Conservation (phyloP, 2,888 invertebrate species). For the Hyppa rectilinea region DNA sequence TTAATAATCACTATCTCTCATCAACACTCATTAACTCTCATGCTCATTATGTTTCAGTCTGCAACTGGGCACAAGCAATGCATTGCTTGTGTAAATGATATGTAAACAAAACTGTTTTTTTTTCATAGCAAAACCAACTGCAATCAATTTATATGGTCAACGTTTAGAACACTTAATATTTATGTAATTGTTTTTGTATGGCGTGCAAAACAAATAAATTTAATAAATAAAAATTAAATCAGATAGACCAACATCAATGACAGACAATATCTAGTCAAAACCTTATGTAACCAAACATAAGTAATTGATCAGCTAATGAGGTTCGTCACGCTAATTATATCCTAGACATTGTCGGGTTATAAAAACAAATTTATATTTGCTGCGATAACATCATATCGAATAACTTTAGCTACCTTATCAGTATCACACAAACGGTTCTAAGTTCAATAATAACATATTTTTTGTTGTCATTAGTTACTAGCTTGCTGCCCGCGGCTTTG, state of each 20-base stretch:
- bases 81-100: too few relatives aligned
- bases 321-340: conserved; percentile 29
- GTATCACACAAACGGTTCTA: conserved; percentile 61
- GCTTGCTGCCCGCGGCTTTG: too few relatives aligned
- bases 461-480: too few relatives aligned
- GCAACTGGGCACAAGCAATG: not conserved
- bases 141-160: too few relatives aligned
- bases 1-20: not conserved
- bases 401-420: conserved; percentile 59
- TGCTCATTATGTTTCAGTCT: not conserved
- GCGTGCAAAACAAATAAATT: too few relatives aligned
- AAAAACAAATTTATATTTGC: conserved; percentile 67
- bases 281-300: conserved; percentile 1
- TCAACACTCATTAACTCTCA: too few relatives aligned
- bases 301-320: conserved; percentile 20
- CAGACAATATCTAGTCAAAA: conserved; percentile 11
- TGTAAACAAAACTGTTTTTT: too few relatives aligned
- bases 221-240: too few relatives aligned
- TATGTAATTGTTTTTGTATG: too few relatives aligned
- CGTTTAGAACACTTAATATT: too few relatives aligned
- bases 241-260: not conserved
- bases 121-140: too few relatives aligned
- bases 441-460: conserved; percentile 69
- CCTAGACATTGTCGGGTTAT: conserved; percentile 40
- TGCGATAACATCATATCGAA: conserved; percentile 36